Evolutionary conservation across 2,888 invertebrate genomes (phyloP), one percentile per base, ranked within the genome.

Genomic region (Phyllotreta striolata): DNA sequence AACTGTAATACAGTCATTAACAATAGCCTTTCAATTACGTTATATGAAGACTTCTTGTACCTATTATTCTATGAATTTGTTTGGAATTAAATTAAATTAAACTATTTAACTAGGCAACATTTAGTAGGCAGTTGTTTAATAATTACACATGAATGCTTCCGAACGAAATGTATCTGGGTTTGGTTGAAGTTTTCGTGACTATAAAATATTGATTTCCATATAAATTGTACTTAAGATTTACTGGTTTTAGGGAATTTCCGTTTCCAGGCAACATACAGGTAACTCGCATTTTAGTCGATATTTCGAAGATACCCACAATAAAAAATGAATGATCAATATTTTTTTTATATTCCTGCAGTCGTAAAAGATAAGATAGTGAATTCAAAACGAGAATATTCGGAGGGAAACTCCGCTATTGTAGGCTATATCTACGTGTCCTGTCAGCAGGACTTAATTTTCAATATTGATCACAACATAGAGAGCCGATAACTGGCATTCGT

Each of bases 1-100:
- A 75, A 74, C 73, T 75, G 73, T 72, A 71, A 70, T 73, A 67
- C 68, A 66, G 67, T 66, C 69, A 70, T 71, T 43, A 47, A 44
- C 59, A 58, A 46, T 46, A 40, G 59, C 63, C 47, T 63, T 44
- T 54, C 59, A 55, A 54, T n/a, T 39, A 38, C n/a, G 47, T 38
- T 57, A 24, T 51, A 51, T 1, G 13, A 39, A n/a, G 10, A 12
- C 8, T 52, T 38, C 38, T 12, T 52, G 6, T 47, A 13, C 9
- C 34, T n/a, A 41, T 41, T n/a, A 9, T 41, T 41, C 9, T 3
- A 41, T 41, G 10, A 41, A 41, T n/a, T n/a, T n/a, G 10, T 41
- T 41, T 9, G 1, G 5, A 41, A 41, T 10, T 41, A 24, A 24
- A 24, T 24, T 24, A 24, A 24, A 24, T 24, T 24, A 24, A 24